Evolutionary conservation across 1,140 invertebrate species (phyloP), one percentile per base, ranked within the genome.

Genomic region (Brachionus sp.): DNA sequence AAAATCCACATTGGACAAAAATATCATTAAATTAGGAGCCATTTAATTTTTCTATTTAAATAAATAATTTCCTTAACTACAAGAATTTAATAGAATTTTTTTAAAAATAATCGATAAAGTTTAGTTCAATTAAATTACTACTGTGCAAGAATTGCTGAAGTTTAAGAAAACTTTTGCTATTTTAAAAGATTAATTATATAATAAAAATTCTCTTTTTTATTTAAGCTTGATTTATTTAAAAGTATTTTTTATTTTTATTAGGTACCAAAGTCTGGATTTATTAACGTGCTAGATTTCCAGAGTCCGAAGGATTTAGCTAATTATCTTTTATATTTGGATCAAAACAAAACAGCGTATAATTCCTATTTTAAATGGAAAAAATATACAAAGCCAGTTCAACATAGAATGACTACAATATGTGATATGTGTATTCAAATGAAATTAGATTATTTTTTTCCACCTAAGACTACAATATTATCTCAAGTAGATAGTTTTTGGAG

Each of bases 291-390:
- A 4, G 42, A 75, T 37, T 75, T 42, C 29, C 10, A 75, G 39
- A 23, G 16, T 42, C 37, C 42, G 7, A 46, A 75, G n/a, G 33
- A 75, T 23, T 75, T 75, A 42, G 70, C 70, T 10, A 19, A 42
- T 4, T 75, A 75, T 42, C n/a, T 75, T 5, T 10, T 42, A 13
- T 23, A 75, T 75, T 37, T 75, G 23, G 35, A 25, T 33, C 12
- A 75, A 23, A 37, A 75, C 12, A 25, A 75, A n/a, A 75, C 23
- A 39, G 70, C 35, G 0, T 75, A 75, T 25, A 75, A 75, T 46
- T 75, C 70, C 13, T 75, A 75, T 75, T 75, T 75, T 35, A 75
- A 46, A 46, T 75, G 70, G 70, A 75, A 75, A 46, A 75, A 75
- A 75, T 37, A 75, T 46, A 75, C 5, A 7, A 25, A 75, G 9